phyloP scores from a whole-genome alignment of 2,888 invertebrate species.

The Drosophila niveifrons region DNA sequence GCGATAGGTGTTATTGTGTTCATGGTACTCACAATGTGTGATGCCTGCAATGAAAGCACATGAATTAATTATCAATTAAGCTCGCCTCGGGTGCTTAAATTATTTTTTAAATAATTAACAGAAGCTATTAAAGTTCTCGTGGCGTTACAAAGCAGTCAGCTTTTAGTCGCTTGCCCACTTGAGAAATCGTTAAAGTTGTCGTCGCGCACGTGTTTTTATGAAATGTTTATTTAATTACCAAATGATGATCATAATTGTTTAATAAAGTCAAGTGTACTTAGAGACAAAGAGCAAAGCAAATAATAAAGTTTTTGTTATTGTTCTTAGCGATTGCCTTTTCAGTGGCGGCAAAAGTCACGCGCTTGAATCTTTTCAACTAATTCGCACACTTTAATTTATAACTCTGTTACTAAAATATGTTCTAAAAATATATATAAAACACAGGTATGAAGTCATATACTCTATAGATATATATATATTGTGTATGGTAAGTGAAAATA shows the following conservation, averaged over 20 bases:
- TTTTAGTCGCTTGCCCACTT: neutral
- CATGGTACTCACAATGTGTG: constrained; percentile 62
- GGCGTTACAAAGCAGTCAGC: neutral
- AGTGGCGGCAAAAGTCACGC: constrained; percentile 27
- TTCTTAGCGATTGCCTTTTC: neutral
- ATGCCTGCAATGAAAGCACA: neutral
- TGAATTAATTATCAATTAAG: neutral
- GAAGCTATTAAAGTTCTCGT: neutral
- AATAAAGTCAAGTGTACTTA: constrained; percentile 16
- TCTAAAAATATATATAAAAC: neutral
- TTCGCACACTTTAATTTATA: constrained; percentile 11
- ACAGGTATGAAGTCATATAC: neutral
- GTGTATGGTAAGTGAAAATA: constrained; percentile 8
- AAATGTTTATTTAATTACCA: constrained; percentile 31
- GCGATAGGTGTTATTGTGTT: constrained; percentile 55
- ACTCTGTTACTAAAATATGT: neutral
- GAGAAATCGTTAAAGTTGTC: neutral
- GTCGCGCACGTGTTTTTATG: constrained; percentile 20
- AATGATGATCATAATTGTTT: constrained; percentile 23
- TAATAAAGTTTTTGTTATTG: constrained; percentile 3
- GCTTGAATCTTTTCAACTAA: constrained; percentile 3
- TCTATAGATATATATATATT: neutral
- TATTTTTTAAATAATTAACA: neutral
- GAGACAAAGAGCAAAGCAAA: constrained; percentile 15
- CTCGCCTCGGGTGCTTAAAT: neutral